phyloP scores from a whole-genome alignment of 2,888 invertebrate species.

The Agrochola litura region DNA sequence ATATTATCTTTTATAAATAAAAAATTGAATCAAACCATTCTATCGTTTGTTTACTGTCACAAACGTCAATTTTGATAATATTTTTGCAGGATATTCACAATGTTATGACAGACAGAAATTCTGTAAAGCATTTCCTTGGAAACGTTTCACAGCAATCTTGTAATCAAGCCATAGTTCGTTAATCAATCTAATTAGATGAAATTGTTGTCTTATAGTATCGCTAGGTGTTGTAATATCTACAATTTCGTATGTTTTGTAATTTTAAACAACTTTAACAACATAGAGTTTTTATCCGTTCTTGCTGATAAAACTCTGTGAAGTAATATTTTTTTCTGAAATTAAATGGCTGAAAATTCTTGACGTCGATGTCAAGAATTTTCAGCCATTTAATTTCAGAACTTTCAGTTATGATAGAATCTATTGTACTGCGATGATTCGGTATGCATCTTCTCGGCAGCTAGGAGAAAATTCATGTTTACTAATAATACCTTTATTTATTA shows the following conservation, averaged over 20 bases:
- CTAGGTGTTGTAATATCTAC: background rate
- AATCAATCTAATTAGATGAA: background rate
- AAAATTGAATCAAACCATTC: background rate
- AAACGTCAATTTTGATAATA: background rate
- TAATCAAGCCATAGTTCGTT: background rate
- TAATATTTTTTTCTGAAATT: background rate
- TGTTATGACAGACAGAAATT: background rate
- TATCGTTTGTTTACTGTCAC: background rate
- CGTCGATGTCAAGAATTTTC: too few relatives aligned
- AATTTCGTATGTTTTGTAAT: background rate
- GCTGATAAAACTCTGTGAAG: too few relatives aligned
- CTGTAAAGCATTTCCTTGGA: background rate
- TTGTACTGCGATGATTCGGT: background rate
- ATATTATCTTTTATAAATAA: background rate
- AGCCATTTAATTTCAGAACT: background rate
- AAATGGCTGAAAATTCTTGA: too few relatives aligned
- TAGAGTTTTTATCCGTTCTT: background rate
- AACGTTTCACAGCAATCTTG: background rate
- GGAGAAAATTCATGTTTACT: background rate
- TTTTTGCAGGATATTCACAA: background rate
- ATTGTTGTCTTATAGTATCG: background rate
- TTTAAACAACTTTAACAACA: background rate
- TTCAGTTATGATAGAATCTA: background rate
- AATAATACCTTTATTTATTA: background rate
- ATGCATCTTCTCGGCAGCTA: background rate